These are phyloP conservation scores for Gallinago paraguaiae DNA, from an alignment of 2,113 vertebrate genomes.

Conservation along the genomic window DNA sequence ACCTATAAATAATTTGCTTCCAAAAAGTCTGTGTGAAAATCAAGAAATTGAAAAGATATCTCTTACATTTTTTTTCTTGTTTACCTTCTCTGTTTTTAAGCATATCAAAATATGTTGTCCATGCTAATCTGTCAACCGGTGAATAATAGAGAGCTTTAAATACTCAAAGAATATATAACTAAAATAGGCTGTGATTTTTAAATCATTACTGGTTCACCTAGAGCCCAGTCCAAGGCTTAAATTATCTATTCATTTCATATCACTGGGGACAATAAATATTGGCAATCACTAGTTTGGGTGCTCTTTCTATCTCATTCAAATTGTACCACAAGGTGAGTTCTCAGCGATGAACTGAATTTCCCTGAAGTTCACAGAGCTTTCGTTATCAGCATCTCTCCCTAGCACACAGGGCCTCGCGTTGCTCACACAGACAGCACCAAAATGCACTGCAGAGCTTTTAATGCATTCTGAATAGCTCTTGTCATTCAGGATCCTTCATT, in stretches of 20 bases:
- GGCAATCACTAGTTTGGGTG: background rate
- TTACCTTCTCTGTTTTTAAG: background rate
- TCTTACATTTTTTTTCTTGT: background rate
- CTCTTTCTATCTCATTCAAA: conserved; percentile 31
- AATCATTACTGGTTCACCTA: background rate
- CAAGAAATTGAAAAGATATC: background rate
- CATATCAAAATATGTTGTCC: background rate
- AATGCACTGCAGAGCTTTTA: conserved; percentile 74
- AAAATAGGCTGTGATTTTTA: background rate
- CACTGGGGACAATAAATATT: background rate
- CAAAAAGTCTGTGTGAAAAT: background rate
- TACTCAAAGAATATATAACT: background rate
- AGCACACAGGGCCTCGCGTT: conserved; percentile 39
- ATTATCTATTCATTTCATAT: background rate
- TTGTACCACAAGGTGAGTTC: conserved; percentile 49
- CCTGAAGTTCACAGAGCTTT: conserved; percentile 67
- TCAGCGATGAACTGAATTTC: conserved; percentile 48
- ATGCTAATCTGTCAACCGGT: background rate
- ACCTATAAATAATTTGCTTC: background rate
- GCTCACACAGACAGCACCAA: conserved; percentile 67
- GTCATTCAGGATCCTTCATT: conserved; percentile 80
- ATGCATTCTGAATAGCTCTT: conserved; percentile 79
- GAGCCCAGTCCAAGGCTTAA: background rate
- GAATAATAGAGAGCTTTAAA: background rate
- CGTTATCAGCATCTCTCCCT: conserved; percentile 57